Evolutionary conservation across 2,113 vertebrate species (phyloP).

Genomic region (Indicator indicator): DNA sequence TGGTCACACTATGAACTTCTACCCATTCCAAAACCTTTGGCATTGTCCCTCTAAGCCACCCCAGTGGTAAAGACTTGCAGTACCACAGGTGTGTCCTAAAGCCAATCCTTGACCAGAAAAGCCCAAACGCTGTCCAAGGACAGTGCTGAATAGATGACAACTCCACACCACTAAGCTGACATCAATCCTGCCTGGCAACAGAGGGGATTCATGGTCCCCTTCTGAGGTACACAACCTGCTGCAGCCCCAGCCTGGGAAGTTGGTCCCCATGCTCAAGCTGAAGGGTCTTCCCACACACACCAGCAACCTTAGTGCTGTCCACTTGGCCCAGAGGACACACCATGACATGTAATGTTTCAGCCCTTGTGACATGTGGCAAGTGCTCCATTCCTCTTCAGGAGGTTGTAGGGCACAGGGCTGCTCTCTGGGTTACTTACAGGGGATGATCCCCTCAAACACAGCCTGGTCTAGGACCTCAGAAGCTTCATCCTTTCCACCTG

Average conservation of each 20-base stretch:
- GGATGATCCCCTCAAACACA: too few species aligned
- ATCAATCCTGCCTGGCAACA: neutral
- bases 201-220: accelerated
- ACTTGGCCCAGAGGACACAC: accelerated
- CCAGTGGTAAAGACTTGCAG: neutral
- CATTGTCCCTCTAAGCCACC: neutral
- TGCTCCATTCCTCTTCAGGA: neutral
- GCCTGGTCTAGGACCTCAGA: neutral
- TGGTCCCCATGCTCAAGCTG: neutral
- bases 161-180: neutral
- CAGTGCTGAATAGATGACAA: neutral
- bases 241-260: neutral
- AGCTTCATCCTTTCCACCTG: neutral
- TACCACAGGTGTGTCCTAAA: neutral
- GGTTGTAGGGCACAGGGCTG: too few species aligned
- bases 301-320: neutral
- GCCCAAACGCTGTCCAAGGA: neutral
- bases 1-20: neutral
- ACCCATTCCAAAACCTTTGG: too few species aligned
- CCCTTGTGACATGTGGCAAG: neutral
- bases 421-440: too few species aligned
- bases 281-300: neutral
- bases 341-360: accelerated
- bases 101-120: neutral
- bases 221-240: neutral